Base-by-base conservation (phyloP, 2,113 vertebrate genomes). In the Clinocottus analis region DNA sequence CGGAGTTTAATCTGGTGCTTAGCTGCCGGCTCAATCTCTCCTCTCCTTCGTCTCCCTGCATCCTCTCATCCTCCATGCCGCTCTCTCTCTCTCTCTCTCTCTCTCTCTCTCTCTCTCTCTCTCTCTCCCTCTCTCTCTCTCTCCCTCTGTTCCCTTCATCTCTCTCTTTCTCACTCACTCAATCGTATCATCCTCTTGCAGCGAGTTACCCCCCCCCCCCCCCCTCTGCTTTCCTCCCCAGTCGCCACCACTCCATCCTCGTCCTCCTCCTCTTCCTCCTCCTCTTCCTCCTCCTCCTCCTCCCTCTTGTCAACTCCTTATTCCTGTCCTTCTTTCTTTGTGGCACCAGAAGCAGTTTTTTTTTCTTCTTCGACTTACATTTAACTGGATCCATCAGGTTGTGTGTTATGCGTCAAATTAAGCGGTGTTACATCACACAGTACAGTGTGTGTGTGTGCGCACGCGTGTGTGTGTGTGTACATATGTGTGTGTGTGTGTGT, bases 1-100 rank as follows among this genome's bases (percentile, higher is more conserved):
- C 60, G 49, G 91, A 88, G 85, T 89, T 88, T 94, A 90, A 94
- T 93, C 92, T 91, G 90, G 31, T 79, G 83, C 90, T 94, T 90
- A 90, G 86, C 86, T 37, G 60, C 78, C 72, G 65, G 83, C 86
- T 93, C 90, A 87, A 41, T 80, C 87, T 91, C 88, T 65, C 85
- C 75, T 72, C 84, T 79, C 77, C 84, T 85, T 73, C 90, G 55
- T 84, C 76, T 79, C 74, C n/a, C 76, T 79, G 72, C n/a, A 56
- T 89, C 84, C 66, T 87, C 89, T 87, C 89, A 69, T 65, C 67
- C 60, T 72, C 83, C 4, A 55, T 39, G 43, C 33, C 69, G 62
- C 55, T 59, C 80, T 61, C 75, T 31, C 80, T 61, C 75, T 31
- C 7, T 39, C 29, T 31, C 29, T 31, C n/a, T n/a, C 43, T 47